Conservation (phyloP, 2,888 invertebrate species). For the Prosapia bicincta region DNA sequence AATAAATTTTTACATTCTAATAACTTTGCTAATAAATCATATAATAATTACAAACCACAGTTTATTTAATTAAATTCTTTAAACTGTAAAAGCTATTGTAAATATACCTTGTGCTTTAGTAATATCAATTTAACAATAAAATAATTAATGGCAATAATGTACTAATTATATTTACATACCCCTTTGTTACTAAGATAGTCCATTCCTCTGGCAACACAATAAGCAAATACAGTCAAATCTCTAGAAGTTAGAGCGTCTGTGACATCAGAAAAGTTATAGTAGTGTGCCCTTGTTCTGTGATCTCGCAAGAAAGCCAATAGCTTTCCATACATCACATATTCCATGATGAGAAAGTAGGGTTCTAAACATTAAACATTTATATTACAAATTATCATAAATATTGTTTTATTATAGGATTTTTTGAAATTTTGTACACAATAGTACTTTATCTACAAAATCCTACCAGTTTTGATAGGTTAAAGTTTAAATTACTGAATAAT, state of each 20-base stretch:
- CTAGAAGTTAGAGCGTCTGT: slow-evolving; percentile 62
- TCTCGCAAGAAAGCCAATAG: slow-evolving; percentile 70
- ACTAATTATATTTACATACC: slow-evolving; percentile 51
- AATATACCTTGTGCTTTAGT: neutral
- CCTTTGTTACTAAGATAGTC: slow-evolving; percentile 77
- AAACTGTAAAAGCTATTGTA: neutral
- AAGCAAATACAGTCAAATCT: slow-evolving; percentile 74
- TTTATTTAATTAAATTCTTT: neutral
- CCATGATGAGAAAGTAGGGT: slow-evolving; percentile 78
- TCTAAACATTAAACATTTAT: slow-evolving; percentile 54
- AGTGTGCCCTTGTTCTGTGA: slow-evolving; percentile 53
- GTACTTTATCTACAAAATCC: too few relatives aligned
- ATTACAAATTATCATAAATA: too few relatives aligned
- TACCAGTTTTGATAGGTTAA: too few relatives aligned
- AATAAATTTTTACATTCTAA: too few relatives aligned
- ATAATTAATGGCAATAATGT: neutral
- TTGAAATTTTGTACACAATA: too few relatives aligned
- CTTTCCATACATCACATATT: slow-evolving; percentile 82
- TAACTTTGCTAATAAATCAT: too few relatives aligned
- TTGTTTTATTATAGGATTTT: too few relatives aligned
- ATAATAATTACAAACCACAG: neutral
- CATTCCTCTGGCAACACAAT: slow-evolving; percentile 82
- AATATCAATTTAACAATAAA: neutral
- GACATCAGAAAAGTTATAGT: slow-evolving; percentile 62
- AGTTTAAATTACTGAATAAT: too few relatives aligned